Conservation (phyloP, 2,888 invertebrate species). For the Girardia tigrina region DNA sequence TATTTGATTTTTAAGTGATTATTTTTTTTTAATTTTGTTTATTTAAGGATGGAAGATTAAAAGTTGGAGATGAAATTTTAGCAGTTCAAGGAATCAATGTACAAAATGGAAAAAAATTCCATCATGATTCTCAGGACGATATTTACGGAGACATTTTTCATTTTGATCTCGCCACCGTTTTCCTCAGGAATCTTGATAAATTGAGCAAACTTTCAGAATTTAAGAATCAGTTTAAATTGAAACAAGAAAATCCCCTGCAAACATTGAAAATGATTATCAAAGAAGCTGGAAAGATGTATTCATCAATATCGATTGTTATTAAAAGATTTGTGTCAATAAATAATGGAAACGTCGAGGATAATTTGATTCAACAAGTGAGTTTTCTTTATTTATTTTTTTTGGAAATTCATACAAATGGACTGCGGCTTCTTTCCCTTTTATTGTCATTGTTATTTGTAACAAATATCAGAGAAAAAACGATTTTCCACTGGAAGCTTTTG, state of each 20-base stretch:
- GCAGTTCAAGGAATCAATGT: not conserved
- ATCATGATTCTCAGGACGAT: not conserved
- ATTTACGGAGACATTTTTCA: constrained; percentile 3
- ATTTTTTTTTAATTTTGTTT: too few species aligned
- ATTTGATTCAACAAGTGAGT: not conserved
- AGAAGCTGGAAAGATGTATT: constrained; percentile 2
- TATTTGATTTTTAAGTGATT: not conserved
- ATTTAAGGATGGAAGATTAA: constrained; percentile 6
- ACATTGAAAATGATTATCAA: not conserved
- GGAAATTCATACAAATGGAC: too few species aligned
- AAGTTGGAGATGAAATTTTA: not conserved
- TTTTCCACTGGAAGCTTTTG: too few species aligned
- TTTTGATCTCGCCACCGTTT: not conserved
- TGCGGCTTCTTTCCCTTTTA: too few species aligned
- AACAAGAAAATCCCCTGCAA: not conserved
- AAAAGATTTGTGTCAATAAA: not conserved
- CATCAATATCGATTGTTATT: not conserved
- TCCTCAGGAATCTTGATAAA: constrained; percentile 10
- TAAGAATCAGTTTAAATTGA: not conserved
- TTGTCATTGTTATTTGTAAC: too few species aligned
- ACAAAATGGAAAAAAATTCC: constrained; percentile 3
- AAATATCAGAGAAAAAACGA: too few species aligned
- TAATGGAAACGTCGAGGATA: not conserved
- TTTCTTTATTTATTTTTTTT: too few species aligned
- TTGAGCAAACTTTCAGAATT: not conserved